Percentiles rank a stretch among this genome's conserved stretches.
phyloP scores from a whole-genome alignment of 2,797 vertebrate genomes.

The Sebastes nivosus region DNA sequence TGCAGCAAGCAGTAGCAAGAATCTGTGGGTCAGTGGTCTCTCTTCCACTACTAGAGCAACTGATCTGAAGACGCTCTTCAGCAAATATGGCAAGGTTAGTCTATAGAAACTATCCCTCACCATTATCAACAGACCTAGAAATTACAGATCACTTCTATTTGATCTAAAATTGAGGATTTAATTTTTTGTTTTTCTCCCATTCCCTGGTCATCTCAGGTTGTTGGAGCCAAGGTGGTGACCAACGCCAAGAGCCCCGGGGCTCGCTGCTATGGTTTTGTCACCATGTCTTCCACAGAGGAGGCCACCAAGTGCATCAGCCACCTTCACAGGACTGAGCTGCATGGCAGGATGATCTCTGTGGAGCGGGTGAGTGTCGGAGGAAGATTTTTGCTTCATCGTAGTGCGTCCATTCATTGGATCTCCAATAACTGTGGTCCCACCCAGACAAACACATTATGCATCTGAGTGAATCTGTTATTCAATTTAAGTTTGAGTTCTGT shows the following conservation, averaged over 20 bases:
- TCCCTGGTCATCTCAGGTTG: constrained; percentile 81
- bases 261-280: constrained; percentile 98
- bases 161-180: background rate
- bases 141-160: background rate
- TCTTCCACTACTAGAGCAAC: constrained; percentile 97
- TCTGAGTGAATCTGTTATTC: background rate
- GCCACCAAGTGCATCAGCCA: constrained; percentile 94
- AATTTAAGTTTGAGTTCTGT: background rate
- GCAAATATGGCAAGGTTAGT: constrained; percentile 95
- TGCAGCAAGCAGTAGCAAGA: constrained; percentile 83
- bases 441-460: background rate
- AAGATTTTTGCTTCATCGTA: background rate
- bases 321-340: constrained; percentile 95
- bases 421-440: background rate
- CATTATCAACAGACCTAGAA: accelerated
- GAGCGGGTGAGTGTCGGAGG: constrained; percentile 84
- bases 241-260: constrained; percentile 96
- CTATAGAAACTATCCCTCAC: accelerated
- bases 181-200: background rate
- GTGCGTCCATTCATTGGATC: background rate
- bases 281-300: constrained; percentile 94
- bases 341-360: constrained; percentile 98
- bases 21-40: constrained; percentile 98
- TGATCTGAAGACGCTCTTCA: constrained; percentile 97
- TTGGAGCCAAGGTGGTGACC: constrained; percentile 97